phyloP scores from a whole-genome alignment of 2,113 vertebrate species.

The Actenoides lindsayi region DNA sequence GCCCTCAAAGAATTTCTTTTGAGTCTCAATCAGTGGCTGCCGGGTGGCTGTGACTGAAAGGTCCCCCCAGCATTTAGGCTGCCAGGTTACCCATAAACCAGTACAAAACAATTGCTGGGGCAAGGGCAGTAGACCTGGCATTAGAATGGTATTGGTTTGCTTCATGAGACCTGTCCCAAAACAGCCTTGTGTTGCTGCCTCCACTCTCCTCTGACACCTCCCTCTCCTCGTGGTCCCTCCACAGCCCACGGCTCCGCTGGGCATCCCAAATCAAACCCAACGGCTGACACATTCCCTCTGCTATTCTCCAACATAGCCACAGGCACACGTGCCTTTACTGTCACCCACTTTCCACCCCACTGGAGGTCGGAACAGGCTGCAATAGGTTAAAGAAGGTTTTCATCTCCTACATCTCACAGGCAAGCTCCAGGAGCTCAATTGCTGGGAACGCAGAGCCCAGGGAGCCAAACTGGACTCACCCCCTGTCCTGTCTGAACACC shows the following conservation, averaged over 20 bases:
- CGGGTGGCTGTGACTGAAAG: slow-evolving; percentile 26
- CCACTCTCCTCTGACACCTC: background rate
- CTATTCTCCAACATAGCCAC: background rate
- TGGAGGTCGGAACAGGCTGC: background rate
- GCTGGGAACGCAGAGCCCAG: background rate
- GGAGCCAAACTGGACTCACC: background rate
- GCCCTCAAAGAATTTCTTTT: slow-evolving; percentile 60
- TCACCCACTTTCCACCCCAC: background rate
- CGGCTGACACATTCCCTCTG: background rate
- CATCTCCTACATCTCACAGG: too few species aligned
- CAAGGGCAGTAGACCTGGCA: background rate
- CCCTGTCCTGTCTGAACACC: background rate
- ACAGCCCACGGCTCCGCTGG: background rate
- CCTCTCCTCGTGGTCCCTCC: background rate
- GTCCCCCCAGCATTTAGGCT: background rate
- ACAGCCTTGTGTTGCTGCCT: background rate
- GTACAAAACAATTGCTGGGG: background rate
- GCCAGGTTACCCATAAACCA: background rate
- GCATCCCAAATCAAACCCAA: background rate
- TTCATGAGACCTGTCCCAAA: background rate
- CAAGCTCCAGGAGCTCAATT: rapidly evolving
- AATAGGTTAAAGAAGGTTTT: background rate
- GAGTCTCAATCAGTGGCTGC: slow-evolving; percentile 48
- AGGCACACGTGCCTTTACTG: too few species aligned
- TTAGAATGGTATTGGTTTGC: background rate